These are phyloP conservation scores for Nineta flava DNA, from an alignment of 2,888 invertebrate genomes.

Conservation along the genomic window DNA sequence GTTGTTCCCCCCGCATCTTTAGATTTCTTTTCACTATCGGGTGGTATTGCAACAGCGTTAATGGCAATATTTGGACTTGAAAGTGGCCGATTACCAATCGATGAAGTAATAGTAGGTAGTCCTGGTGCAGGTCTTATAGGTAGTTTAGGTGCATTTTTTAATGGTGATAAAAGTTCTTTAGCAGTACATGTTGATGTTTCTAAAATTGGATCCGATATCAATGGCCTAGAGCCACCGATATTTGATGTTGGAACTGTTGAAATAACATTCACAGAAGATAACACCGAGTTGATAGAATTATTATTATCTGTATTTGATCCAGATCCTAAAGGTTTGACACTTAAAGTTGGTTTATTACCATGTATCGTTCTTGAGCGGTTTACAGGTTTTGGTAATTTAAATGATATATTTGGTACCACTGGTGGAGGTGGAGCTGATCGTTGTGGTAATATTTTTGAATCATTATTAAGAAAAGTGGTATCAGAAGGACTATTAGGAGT, in stretches of 20 bases:
- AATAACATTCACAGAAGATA: conserved; percentile 29
- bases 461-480: conserved; percentile 21
- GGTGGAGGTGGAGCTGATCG: conserved; percentile 49
- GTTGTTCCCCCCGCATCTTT: conserved; percentile 39
- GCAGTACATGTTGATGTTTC: conserved; percentile 70
- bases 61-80: conserved; percentile 26
- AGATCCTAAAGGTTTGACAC: conserved; percentile 10
- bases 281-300: conserved; percentile 26
- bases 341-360: conserved; percentile 4
- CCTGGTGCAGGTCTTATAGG: conserved; percentile 44
- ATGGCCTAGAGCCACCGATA: conserved; percentile 47
- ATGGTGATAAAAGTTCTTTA: conserved; percentile 50
- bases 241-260: conserved; percentile 37
- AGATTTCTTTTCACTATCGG: conserved; percentile 34
- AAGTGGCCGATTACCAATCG: conserved; percentile 33
- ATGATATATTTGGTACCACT: conserved; percentile 24
- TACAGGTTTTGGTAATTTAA: conserved; percentile 21
- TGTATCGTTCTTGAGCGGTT: conserved; percentile 14
- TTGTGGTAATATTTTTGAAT: conserved; percentile 32
- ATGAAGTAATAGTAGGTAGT: conserved; percentile 21
- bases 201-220: conserved; percentile 67
- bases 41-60: conserved; percentile 20
- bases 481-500: conserved; percentile 6
- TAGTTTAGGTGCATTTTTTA: conserved; percentile 40
- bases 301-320: conserved; percentile 11